Base-by-base conservation (phyloP, 2,113 vertebrate genomes). In the Ophiodon elongatus region DNA sequence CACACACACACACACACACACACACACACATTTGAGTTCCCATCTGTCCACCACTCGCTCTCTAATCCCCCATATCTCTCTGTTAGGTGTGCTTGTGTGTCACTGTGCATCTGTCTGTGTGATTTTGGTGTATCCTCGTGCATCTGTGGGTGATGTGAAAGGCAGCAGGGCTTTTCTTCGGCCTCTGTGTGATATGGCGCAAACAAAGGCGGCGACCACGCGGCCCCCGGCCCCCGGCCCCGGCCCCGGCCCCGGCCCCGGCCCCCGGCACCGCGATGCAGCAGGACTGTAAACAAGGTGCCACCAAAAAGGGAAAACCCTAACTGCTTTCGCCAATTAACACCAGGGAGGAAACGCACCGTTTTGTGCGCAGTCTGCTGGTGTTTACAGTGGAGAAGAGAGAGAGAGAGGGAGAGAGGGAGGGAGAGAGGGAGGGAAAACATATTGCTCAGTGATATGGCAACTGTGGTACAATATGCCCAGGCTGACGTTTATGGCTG, bases 401-500 rank as follows among this genome's bases (percentile, higher is more conserved):
- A 33, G 39, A 59, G n/a, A 67, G 41, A 56, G 57, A 37, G 57
- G 27, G 64, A 45, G 33, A 57, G 19, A 63, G 75, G 17, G 27
- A 56, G 47, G 39, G 39, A 59, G n/a, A 67, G 39, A 45, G 56
- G 31, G 57, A 31, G 68, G 57, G 47, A 59, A 73, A 90, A 88
- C 89, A 88, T 89, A 87, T 88, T 89, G 82, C 76, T 74, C 54
- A 35, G 71, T 72, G 2, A 6, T 89, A 76, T 14, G 68, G 88
- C 75, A 79, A 87, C 80, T 75, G 80, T 74, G 84, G 54, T 57
- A 86, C 87, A 90, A 90, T 91, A 87, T 90, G 91, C 69, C 7
- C 1, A 27, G 60, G 72, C 79, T 90, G 90, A 91, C 27, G 75
- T 90, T 91, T 91, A 89, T 88, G 87, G 90, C 83, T 83, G 85